phyloP scores from a whole-genome alignment of 2,888 invertebrate genomes.

The Augochlorella aurata region DNA sequence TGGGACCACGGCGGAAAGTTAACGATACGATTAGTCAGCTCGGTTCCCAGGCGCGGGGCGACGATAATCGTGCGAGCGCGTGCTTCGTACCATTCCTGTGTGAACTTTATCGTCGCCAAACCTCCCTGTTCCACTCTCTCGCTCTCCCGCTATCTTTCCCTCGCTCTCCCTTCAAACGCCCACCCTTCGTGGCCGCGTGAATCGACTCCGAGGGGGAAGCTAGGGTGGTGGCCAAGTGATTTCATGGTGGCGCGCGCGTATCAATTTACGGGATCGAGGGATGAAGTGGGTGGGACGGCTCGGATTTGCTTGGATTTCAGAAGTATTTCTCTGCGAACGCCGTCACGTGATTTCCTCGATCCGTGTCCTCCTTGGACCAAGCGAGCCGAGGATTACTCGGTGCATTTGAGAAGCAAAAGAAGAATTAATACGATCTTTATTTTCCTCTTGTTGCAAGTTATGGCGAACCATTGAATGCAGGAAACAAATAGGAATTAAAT shows the following conservation, averaged over 20 bases:
- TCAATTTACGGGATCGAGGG: slow-evolving; percentile 61
- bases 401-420: no score
- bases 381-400: no score
- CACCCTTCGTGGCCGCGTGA: slow-evolving; percentile 48
- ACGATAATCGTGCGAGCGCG: slow-evolving; percentile 79
- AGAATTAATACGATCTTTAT: no score
- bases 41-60: slow-evolving; percentile 77
- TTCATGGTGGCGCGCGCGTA: slow-evolving; percentile 75
- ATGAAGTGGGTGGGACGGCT: slow-evolving; percentile 13
- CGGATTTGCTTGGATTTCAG: slow-evolving; percentile 11
- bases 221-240: slow-evolving; percentile 69
- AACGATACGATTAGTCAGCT: slow-evolving; percentile 78
- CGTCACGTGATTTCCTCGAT: no score
- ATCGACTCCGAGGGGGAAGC: slow-evolving; percentile 45
- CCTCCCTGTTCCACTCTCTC: slow-evolving; percentile 54
- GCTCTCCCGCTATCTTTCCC: not conserved
- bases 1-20: slow-evolving; percentile 70
- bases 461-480: no score
- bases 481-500: no score
- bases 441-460: no score
- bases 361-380: no score
- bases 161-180: slow-evolving; percentile 29
- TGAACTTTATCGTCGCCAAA: slow-evolving; percentile 78
- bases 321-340: no score
- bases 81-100: slow-evolving; percentile 78